A percentile compares a stretch with the other conserved stretches of the same genome.
Conservation (phyloP, 2,888 invertebrate genomes). For the Phrixothrix hirtus region DNA sequence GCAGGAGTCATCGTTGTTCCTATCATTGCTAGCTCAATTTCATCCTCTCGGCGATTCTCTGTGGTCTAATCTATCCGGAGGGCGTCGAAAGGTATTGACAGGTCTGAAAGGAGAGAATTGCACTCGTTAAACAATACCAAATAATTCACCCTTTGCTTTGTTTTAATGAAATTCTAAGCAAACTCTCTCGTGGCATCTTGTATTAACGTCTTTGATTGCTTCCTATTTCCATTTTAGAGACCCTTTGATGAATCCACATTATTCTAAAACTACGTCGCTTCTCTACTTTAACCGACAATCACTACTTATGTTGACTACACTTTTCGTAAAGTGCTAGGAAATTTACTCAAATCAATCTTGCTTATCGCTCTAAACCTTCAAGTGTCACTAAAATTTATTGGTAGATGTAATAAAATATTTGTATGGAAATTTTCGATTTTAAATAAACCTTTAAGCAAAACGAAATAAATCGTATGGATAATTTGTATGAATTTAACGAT, state of each 20-base stretch:
- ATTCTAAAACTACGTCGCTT: constrained; percentile 5
- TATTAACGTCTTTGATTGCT: constrained; percentile 26
- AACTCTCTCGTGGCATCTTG: constrained; percentile 16
- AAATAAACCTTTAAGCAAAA: no score
- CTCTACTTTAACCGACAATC: neutral
- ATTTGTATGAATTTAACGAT: no score
- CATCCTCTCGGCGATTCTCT: constrained; percentile 24
- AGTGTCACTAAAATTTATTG: no score
- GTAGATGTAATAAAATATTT: no score
- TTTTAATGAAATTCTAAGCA: constrained; percentile 27
- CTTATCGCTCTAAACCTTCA: constrained; percentile 2
- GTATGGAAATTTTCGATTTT: no score
- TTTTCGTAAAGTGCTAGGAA: neutral
- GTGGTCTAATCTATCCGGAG: constrained; percentile 23
- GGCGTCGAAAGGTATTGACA: constrained; percentile 24
- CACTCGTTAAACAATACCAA: constrained; percentile 26
- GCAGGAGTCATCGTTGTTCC: constrained; percentile 21
- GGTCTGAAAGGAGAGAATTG: constrained; percentile 26
- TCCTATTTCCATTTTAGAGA: constrained; percentile 25
- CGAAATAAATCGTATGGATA: no score
- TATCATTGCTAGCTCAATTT: constrained; percentile 24
- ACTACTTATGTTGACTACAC: neutral
- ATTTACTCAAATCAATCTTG: constrained; percentile 5
- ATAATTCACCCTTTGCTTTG: constrained; percentile 20
- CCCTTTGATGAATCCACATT: constrained; percentile 7